Evolutionary conservation across 2,888 invertebrate species (phyloP).

Genomic region (Eremobia ochroleuca): DNA sequence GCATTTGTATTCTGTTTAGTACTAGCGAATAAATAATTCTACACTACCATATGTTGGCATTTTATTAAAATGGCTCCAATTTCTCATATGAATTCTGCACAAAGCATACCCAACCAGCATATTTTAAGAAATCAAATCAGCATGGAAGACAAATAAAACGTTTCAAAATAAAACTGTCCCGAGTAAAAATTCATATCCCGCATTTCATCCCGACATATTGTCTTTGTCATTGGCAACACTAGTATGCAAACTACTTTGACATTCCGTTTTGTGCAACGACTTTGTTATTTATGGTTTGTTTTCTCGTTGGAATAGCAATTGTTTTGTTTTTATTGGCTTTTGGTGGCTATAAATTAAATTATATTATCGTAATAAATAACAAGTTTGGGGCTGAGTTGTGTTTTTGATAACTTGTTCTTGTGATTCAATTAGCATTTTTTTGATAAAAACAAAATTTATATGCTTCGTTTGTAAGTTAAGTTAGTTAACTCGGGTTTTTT

Average conservation of each 20-base stretch:
- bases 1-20: slow-evolving; percentile 2
- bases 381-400: neutral
- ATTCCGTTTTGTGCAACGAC: slow-evolving; percentile 43
- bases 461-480: neutral
- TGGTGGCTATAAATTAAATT: slow-evolving; percentile 30
- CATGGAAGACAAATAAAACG: slow-evolving; percentile 46
- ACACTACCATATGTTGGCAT: slow-evolving; percentile 9
- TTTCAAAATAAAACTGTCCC: slow-evolving; percentile 30
- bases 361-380: slow-evolving; percentile 39
- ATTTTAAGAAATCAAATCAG: slow-evolving; percentile 39
- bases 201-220: slow-evolving; percentile 46
- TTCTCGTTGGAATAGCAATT: slow-evolving; percentile 38
- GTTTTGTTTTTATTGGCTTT: slow-evolving; percentile 48
- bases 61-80: slow-evolving; percentile 32
- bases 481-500: neutral
- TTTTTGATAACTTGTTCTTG: slow-evolving; percentile 23
- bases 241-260: slow-evolving; percentile 56
- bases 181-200: slow-evolving; percentile 47
- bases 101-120: neutral
- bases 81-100: slow-evolving; percentile 1
- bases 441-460: neutral
- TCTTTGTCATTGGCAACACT: slow-evolving; percentile 55
- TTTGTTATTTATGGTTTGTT: slow-evolving; percentile 53
- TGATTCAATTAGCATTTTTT: neutral
- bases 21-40: slow-evolving; percentile 2